Evolutionary conservation across 2,888 invertebrate species (phyloP), one percentile per base, ranked within the genome.

Genomic region (Lasioglossum pauxillum): DNA sequence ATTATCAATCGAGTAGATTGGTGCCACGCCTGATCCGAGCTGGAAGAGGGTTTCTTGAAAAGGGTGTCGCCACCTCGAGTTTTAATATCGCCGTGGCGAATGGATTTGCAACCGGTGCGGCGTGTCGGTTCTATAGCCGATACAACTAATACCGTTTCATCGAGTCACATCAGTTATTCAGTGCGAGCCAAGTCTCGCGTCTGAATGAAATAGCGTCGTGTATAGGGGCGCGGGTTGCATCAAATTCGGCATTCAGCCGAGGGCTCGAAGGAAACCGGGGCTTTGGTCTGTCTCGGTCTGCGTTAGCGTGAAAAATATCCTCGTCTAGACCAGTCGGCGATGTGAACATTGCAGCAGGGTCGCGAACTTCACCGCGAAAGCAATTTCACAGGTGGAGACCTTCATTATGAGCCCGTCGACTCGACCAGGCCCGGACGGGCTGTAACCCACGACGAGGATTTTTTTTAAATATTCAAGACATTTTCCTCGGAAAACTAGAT

Each of bases 131-230:
- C 57, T 46, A 35, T 19, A 77, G 35, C 10, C 78, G 69, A 71
- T 72, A 60, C 60, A 76, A 64, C 80, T 84, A 86, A 78, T 78
- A 75, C 16, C 75, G 49, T 69, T 64, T 77, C 76, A 80, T 80
- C 57, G 82, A 79, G 69, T 88, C 80, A 35, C 38, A 81, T 85
- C 84, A 75, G 73, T 85, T 90, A 88, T 90, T 89, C 88, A 77
- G 77, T 67, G 57, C 53, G 72, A 79, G 64, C 67, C 78, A 73
- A 80, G 71, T 77, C 75, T 71, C 76, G 67, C 67, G 74, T 69
- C 49, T 77, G 72, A 90, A 85, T 84, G 85, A 74, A 84, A 74
- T 44, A 27, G 19, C 35, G 14, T 16, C 19, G 16, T 72, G 10
- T 67, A 35, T 41, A 75, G n/a, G 27, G 19, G 8, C 14, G 31